These are phyloP conservation scores for Pemphigus obesinymphae DNA, from an alignment of 1,140 invertebrate species.

Conservation along the genomic window DNA sequence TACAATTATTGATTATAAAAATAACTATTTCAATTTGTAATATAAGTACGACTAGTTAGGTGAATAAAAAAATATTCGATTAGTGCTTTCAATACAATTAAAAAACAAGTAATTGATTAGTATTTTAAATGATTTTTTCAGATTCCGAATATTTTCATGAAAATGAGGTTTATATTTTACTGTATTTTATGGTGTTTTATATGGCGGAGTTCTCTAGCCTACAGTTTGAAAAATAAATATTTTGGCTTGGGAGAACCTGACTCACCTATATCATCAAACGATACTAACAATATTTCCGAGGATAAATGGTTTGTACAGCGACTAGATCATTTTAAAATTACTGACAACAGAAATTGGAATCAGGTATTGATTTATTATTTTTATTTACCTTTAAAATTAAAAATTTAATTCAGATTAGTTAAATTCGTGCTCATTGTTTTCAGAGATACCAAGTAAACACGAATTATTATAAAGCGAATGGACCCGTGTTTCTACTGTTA, in stretches of 20 bases:
- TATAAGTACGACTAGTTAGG: too few relatives aligned
- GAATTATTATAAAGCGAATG: conserved; percentile 61
- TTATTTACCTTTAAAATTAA: neutral
- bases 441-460: conserved; percentile 77
- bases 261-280: neutral
- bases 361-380: conserved; percentile 56
- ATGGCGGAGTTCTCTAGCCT: neutral
- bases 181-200: neutral
- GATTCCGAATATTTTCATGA: neutral
- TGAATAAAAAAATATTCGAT: too few relatives aligned
- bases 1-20: too few relatives aligned
- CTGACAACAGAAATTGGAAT: conserved; percentile 63
- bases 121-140: neutral
- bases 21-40: too few relatives aligned
- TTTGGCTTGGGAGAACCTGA: conserved; percentile 44
- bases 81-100: too few relatives aligned
- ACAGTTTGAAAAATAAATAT: neutral
- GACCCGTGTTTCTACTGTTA: conserved; percentile 84
- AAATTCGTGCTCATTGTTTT: conserved; percentile 10
- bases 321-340: conserved; percentile 71
- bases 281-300: conserved; percentile 46
- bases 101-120: too few relatives aligned
- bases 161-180: neutral
- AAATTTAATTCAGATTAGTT: neutral
- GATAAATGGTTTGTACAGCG: conserved; percentile 73